Evolutionary conservation across 2,797 vertebrate species (phyloP).

Genomic region (Lutjanus argentimaculatus): DNA sequence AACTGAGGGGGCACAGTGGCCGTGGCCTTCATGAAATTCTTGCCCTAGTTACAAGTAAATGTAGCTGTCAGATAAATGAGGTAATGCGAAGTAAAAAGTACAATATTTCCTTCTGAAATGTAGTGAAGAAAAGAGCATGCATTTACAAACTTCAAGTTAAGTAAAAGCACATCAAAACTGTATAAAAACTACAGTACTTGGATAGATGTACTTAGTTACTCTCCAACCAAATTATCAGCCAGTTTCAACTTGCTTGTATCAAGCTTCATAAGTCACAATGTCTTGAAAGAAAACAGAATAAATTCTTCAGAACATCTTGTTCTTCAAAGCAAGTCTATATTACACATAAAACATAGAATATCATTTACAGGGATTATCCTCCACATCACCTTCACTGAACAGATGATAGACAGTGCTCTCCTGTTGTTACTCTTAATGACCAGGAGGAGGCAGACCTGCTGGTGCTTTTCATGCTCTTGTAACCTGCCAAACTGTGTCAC

Average conservation of each 20-base stretch:
- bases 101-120: neutral
- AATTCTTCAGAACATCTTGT: neutral
- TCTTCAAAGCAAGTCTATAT: neutral
- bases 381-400: neutral
- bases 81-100: too few relatives aligned
- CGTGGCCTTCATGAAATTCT: too few relatives aligned
- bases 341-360: neutral
- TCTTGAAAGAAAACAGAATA: neutral
- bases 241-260: too few relatives aligned
- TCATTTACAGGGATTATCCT: neutral
- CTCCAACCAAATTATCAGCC: too few relatives aligned
- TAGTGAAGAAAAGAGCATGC: too few relatives aligned
- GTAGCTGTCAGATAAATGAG: neutral
- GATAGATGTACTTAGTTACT: too few relatives aligned
- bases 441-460: constrained; percentile 75
- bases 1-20: too few relatives aligned
- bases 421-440: constrained; percentile 20
- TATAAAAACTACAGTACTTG: too few relatives aligned
- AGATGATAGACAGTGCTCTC: neutral
- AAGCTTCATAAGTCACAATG: too few relatives aligned
- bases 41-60: too few relatives aligned
- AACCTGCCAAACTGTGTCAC: constrained; percentile 59
- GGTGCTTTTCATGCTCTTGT: neutral
- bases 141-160: neutral
- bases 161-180: neutral